Percentiles rank a stretch among this genome's conserved stretches.
Evolutionary conservation across 2,888 invertebrate genomes (phyloP).

Genomic region (Autographa pulchrina): DNA sequence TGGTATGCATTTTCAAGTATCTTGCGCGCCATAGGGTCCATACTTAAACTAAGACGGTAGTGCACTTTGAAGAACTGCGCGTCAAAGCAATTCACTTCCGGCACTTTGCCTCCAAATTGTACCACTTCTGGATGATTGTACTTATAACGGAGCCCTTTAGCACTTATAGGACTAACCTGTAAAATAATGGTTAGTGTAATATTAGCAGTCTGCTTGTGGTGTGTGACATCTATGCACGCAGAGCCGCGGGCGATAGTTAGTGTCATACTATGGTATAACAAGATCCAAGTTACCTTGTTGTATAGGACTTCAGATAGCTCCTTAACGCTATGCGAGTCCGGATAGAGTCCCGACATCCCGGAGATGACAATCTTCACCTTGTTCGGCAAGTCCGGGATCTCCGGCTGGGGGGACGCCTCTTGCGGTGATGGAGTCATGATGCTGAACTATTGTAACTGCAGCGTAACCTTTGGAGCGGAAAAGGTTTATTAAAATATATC

Average conservation of each 20-base stretch:
- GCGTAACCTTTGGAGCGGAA: too few relatives aligned
- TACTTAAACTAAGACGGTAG: conserved; percentile 87
- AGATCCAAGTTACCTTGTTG: conserved; percentile 66
- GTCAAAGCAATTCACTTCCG: conserved; percentile 90
- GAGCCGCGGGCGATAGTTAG: too few relatives aligned
- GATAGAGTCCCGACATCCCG: conserved; percentile 73
- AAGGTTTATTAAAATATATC: too few relatives aligned
- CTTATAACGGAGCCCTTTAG: conserved; percentile 83
- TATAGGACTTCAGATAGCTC: conserved; percentile 71
- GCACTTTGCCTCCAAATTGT: conserved; percentile 90
- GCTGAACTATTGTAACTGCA: not conserved
- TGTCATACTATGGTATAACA: not conserved
- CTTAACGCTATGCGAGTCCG: conserved; percentile 61
- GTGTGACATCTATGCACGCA: too few relatives aligned
- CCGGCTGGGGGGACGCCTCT: not conserved
- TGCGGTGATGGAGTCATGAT: conserved; percentile 47
- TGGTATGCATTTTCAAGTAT: conserved; percentile 93
- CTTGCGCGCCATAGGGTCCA: conserved; percentile 90
- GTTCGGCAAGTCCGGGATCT: not conserved
- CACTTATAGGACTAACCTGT: conserved; percentile 90
- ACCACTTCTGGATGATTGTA: conserved; percentile 84
- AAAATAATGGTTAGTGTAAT: not conserved
- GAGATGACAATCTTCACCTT: conserved; percentile 68
- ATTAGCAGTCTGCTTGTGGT: too few relatives aligned
- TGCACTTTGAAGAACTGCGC: conserved; percentile 92